A percentile compares a stretch with the other conserved stretches of the same genome.
phyloP scores from a whole-genome alignment of 2,797 vertebrate species.

The Anisognathus igniventris region DNA sequence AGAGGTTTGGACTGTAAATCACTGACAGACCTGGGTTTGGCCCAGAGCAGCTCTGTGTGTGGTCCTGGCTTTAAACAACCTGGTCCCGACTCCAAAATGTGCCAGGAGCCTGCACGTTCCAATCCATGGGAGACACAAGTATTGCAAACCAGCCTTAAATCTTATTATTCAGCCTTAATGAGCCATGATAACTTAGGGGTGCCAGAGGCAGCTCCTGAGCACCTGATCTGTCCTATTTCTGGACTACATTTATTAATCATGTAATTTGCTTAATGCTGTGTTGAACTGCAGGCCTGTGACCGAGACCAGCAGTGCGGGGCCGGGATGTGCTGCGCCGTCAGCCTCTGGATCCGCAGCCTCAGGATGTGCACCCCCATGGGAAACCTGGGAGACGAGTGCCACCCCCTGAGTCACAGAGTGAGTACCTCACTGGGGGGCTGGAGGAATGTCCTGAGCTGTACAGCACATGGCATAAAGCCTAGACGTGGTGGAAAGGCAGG shows the following conservation, averaged over 20 bases:
- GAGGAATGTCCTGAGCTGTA: background rate
- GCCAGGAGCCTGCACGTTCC: background rate
- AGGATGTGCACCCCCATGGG: slow-evolving; percentile 91
- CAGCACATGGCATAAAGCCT: background rate
- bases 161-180: background rate
- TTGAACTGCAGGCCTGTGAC: slow-evolving; percentile 84
- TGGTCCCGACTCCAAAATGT: background rate
- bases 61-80: background rate
- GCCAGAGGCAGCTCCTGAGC: background rate
- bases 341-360: slow-evolving; percentile 91
- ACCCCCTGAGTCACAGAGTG: slow-evolving; percentile 91
- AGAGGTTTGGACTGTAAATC: background rate
- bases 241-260: background rate
- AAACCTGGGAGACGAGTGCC: slow-evolving; percentile 86
- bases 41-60: background rate
- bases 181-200: background rate
- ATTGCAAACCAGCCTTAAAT: background rate
- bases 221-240: background rate
- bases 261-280: background rate
- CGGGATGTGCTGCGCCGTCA: slow-evolving; percentile 90
- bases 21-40: background rate
- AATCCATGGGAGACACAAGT: background rate
- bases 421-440: slow-evolving; percentile 6
- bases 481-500: accelerated
- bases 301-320: slow-evolving; percentile 87